Evolutionary conservation across 2,113 vertebrate genomes (phyloP).

Genomic region (Aegypius monachus): DNA sequence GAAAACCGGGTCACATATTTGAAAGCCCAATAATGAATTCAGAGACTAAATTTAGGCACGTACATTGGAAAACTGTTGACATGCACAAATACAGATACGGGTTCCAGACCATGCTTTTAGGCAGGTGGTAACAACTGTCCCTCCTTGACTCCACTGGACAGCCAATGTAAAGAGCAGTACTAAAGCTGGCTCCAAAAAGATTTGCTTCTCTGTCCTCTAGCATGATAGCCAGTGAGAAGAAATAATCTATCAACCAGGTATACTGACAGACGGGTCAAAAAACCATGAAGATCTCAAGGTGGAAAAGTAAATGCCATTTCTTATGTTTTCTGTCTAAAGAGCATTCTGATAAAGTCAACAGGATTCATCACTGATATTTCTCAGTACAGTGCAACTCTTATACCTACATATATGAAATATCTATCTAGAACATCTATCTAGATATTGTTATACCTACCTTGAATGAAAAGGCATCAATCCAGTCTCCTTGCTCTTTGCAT

Average conservation of each 20-base stretch:
- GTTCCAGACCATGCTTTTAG: background rate
- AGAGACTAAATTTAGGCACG: conserved; percentile 17
- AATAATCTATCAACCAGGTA: background rate
- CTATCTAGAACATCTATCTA: background rate
- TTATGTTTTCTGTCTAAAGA: background rate
- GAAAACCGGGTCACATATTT: background rate
- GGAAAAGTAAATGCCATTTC: background rate
- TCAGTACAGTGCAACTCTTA: background rate
- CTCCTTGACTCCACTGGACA: conserved; percentile 11
- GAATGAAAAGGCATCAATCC: background rate
- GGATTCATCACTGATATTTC: background rate
- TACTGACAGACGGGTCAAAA: background rate
- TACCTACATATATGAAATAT: background rate
- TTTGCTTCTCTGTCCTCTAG: conserved; percentile 6
- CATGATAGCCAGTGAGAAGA: background rate
- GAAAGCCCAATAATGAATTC: conserved; percentile 17
- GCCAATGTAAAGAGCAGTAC: background rate
- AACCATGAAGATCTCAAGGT: background rate
- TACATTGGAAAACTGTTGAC: background rate
- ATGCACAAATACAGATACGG: background rate
- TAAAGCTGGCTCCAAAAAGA: background rate
- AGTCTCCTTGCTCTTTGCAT: background rate
- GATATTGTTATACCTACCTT: background rate
- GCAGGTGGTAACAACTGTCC: background rate
- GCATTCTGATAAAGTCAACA: background rate